Evolutionary conservation across 2,113 vertebrate genomes (phyloP).

Genomic region (Rhinoderma darwinii): DNA sequence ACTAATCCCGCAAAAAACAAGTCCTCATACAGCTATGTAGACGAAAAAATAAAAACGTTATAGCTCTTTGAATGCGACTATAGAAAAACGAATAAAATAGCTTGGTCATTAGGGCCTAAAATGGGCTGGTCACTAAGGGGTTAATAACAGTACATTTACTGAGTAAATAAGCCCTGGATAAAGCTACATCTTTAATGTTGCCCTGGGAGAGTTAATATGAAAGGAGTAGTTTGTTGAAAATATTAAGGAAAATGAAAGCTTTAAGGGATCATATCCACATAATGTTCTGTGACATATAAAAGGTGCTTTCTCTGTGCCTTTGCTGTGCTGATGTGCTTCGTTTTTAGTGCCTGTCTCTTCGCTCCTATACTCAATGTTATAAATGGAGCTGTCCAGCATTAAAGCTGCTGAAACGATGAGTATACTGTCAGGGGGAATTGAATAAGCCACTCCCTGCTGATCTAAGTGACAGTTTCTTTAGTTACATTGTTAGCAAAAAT

Average conservation of each 20-base stretch:
- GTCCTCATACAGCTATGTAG: too few species aligned
- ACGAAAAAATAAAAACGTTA: too few species aligned
- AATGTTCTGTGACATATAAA: conserved; percentile 25
- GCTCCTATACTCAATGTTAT: not conserved
- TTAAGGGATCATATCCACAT: conserved; percentile 33
- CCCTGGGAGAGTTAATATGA: not conserved
- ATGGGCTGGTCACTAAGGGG: too few species aligned
- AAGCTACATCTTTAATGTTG: conserved; percentile 9
- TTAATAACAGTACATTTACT: not conserved
- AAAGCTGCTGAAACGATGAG: conserved; percentile 19
- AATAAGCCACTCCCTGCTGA: conserved; percentile 28
- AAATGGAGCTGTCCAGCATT: conserved; percentile 27
- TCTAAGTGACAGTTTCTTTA: conserved; percentile 34
- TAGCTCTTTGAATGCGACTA: too few species aligned
- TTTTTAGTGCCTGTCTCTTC: conserved; percentile 6
- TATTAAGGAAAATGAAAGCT: conserved; percentile 38
- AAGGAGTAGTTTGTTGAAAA: conserved; percentile 18
- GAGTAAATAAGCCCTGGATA: not conserved
- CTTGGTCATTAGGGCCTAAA: too few species aligned
- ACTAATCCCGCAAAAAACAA: too few species aligned
- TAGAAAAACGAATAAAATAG: too few species aligned
- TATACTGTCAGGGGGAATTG: not conserved
- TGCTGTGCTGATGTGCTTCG: not conserved
- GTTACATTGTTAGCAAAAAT: conserved; percentile 14
- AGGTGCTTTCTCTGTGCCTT: not conserved